A percentile compares a stretch with the other conserved stretches of the same genome.
phyloP scores from a whole-genome alignment of 2,113 vertebrate species.

The Heloderma charlesbogerti region DNA sequence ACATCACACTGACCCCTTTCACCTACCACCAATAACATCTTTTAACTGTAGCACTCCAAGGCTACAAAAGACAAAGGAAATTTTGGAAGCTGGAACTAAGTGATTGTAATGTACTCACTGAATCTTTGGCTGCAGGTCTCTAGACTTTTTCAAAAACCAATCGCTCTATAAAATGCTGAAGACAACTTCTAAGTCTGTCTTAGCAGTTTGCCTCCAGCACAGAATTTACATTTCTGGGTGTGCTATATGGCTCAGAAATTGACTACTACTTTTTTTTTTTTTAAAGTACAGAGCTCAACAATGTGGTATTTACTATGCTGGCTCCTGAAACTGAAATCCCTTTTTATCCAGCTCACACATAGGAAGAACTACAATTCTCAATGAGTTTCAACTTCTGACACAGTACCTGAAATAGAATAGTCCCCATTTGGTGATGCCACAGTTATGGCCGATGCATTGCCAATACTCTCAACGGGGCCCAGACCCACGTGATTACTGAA shows the following conservation, averaged over 20 bases:
- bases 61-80: no score
- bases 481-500: constrained; percentile 96
- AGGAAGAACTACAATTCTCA: not conserved
- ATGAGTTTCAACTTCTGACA: not conserved
- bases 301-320: not conserved
- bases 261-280: not conserved
- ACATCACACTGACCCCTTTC: not conserved
- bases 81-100: no score
- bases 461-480: constrained; percentile 94
- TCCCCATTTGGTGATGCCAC: constrained; percentile 94
- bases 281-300: not conserved
- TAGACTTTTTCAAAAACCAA: not conserved
- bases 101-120: not conserved
- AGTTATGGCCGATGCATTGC: constrained; percentile 94
- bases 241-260: not conserved
- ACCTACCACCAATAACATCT: not conserved
- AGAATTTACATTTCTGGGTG: not conserved
- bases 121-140: not conserved
- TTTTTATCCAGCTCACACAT: not conserved
- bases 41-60: no score
- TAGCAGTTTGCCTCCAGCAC: not conserved
- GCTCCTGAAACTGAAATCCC: not conserved
- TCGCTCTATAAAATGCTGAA: not conserved
- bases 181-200: not conserved
- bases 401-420: constrained; percentile 92